Base-by-base conservation (phyloP, 2,797 vertebrate species). In the Heliangelus exortis region DNA sequence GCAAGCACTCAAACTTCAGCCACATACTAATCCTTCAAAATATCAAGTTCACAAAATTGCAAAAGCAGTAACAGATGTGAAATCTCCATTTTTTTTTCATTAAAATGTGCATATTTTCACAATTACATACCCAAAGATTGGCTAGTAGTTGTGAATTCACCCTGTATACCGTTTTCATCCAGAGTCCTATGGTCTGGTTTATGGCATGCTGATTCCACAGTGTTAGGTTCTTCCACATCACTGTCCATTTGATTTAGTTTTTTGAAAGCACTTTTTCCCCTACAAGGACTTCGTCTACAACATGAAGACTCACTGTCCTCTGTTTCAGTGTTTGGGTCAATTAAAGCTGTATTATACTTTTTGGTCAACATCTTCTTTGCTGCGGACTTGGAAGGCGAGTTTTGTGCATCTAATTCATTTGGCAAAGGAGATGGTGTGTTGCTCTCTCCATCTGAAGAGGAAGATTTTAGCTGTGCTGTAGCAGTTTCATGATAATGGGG, bases 401-500 rank as follows among this genome's bases (percentile, higher is more conserved):
- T 97, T 71, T 98, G 98, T 16, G 97, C 91, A 94, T 98, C 98
- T 65, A 96, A 93, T 67, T 98, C 98, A 88, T 97, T 98, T 87
- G 96, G 71, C 96, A 97, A 97, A 53, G 98, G 97, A 89, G 98
- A 98, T 91, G 98, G 97, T 26, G 98, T 73, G 97, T 21, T 97
- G 92, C 95, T 95, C 57, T 98, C 98, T 84, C 96, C 96, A 28
- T 97, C 97, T 65, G 95, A 91, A 73, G 95, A 47, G 59, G 97
- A 93, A 76, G 94, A 95, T 91, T 97, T 97, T 22, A 89, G 51
- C 75, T 91, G 97, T 53, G 88, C 43, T 83, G 93, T 13, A 94
- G 96, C 94, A 87, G 95, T 97, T 97, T 97, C 98, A 87, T 97
- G 98, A 89, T 98, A 98, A 83, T 98, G 97, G 20, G 98, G 98